Conservation (phyloP, 2,797 vertebrate species). For the Falco biarmicus region DNA sequence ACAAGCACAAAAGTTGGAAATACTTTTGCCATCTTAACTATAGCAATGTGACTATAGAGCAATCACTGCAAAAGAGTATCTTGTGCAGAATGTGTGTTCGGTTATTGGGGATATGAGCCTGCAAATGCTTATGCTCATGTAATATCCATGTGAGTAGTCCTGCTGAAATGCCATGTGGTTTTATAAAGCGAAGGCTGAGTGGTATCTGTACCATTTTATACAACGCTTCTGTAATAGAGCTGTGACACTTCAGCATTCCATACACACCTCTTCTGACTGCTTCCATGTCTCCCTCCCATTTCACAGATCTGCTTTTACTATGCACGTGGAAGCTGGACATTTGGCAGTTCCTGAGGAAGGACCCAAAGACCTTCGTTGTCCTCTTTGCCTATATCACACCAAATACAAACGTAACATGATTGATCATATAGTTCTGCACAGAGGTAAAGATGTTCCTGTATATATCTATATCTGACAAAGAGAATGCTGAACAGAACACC, state of each 20-base stretch:
- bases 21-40: background rate
- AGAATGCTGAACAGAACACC: background rate
- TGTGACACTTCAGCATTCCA: background rate
- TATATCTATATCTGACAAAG: background rate
- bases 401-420: constrained; percentile 96
- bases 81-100: background rate
- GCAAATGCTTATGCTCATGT: background rate
- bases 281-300: background rate
- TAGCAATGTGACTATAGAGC: background rate
- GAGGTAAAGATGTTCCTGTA: constrained; percentile 80
- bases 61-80: background rate
- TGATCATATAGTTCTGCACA: constrained; percentile 94
- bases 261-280: background rate
- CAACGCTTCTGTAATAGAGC: background rate
- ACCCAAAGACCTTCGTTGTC: constrained; percentile 92
- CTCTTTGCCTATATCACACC: constrained; percentile 96
- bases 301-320: constrained; percentile 89
- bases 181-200: background rate
- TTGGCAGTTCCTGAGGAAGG: constrained; percentile 82
- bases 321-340: constrained; percentile 93
- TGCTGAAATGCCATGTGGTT: background rate
- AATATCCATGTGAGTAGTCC: background rate
- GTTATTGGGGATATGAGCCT: background rate
- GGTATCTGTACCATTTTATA: background rate
- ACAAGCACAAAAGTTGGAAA: background rate